Percentiles rank a stretch among this genome's conserved stretches.
These are phyloP conservation scores for Trachops cirrhosus DNA, from an alignment of 2,797 vertebrate species.

Conservation along the genomic window DNA sequence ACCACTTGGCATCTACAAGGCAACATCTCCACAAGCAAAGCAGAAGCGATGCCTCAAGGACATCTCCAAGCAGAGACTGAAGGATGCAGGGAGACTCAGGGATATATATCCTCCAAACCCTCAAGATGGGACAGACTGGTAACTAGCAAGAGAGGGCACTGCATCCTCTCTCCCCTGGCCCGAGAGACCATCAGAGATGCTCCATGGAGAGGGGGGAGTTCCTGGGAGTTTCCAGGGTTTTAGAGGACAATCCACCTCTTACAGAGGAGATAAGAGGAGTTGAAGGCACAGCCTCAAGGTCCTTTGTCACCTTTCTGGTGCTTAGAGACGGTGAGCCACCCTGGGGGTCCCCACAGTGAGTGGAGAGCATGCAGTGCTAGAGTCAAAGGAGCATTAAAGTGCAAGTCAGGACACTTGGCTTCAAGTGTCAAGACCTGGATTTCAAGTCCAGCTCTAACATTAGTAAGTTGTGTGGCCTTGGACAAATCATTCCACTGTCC, in stretches of 20 bases:
- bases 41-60: background rate
- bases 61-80: background rate
- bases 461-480: background rate
- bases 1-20: background rate
- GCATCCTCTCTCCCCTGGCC: background rate
- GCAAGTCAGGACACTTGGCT: background rate
- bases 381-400: background rate
- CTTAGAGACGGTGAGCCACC: background rate
- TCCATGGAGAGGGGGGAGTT: background rate
- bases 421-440: background rate
- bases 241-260: background rate
- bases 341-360: background rate
- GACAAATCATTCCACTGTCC: background rate
- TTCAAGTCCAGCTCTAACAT: background rate
- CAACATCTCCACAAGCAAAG: background rate
- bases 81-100: background rate
- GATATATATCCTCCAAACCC: background rate
- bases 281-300: background rate
- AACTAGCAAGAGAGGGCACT: background rate
- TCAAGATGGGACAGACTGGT: background rate
- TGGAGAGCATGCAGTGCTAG: background rate
- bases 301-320: background rate
- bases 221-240: background rate
- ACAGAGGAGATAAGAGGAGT: background rate
- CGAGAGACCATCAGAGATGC: background rate